Evolutionary conservation across 1,140 invertebrate species (phyloP).

Genomic region (Harpegnathos saltator): DNA sequence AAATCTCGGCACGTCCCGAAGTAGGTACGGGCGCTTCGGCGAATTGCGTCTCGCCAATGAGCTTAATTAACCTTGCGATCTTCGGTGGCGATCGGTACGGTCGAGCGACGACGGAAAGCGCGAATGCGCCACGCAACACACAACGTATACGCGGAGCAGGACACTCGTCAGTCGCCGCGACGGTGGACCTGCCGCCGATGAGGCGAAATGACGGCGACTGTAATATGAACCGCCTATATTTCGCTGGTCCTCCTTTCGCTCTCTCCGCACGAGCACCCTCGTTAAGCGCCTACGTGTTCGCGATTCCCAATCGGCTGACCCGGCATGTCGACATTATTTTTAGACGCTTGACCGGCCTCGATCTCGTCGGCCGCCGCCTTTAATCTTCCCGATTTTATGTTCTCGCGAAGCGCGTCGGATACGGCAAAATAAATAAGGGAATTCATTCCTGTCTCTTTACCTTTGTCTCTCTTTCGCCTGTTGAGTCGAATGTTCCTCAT

Average conservation of each 20-base stretch:
- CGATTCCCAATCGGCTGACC: constrained; percentile 72
- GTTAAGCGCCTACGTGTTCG: constrained; percentile 79
- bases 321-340: constrained; percentile 65
- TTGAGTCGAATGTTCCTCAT: no score
- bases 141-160: background rate
- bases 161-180: no score
- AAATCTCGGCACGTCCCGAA: constrained; percentile 9
- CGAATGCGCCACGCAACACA: constrained; percentile 42
- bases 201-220: constrained; percentile 47
- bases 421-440: background rate
- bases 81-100: constrained; percentile 3
- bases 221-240: constrained; percentile 58
- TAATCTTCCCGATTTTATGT: constrained; percentile 47
- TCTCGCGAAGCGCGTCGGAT: background rate
- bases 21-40: background rate
- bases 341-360: constrained; percentile 57
- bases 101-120: constrained; percentile 11
- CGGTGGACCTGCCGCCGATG: constrained; percentile 23
- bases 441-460: no score
- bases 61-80: constrained; percentile 34
- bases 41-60: constrained; percentile 7
- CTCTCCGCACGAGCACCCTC: constrained; percentile 74
- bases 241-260: constrained; percentile 62
- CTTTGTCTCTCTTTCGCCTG: no score
- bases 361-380: constrained; percentile 53